A percentile compares a stretch with the other conserved stretches of the same genome.
These are phyloP conservation scores for Apeltes quadracus DNA, from an alignment of 2,113 vertebrate species.

Conservation along the genomic window DNA sequence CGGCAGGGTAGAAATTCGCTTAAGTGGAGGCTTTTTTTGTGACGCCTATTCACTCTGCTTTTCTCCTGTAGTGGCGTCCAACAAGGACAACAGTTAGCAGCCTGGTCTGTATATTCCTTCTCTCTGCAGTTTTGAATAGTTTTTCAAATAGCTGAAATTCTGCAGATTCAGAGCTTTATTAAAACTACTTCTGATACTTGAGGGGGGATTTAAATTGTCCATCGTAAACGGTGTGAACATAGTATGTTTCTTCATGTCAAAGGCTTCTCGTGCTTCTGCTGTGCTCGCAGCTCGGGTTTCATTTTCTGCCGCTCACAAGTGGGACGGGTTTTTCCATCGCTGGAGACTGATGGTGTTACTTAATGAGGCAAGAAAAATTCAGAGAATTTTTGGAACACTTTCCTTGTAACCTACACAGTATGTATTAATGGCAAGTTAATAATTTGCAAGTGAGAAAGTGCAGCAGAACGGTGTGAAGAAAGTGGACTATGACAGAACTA, in stretches of 20 bases:
- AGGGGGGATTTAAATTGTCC: background rate
- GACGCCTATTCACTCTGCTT: conserved; percentile 39
- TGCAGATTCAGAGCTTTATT: background rate
- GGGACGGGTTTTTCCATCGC: background rate
- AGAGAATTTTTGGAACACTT: background rate
- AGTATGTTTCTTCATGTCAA: background rate
- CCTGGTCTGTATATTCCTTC: conserved; percentile 17
- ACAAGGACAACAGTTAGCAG: conserved; percentile 26
- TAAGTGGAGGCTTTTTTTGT: conserved; percentile 28
- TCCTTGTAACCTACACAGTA: background rate
- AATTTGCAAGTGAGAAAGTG: background rate
- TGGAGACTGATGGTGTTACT: background rate
- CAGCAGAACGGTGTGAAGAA: background rate
- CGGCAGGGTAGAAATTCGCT: conserved; percentile 24
- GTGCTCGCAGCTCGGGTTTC: background rate
- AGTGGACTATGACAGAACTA: background rate
- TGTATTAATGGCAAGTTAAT: background rate
- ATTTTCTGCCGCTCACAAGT: background rate
- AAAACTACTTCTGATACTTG: background rate
- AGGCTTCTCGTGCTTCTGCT: background rate
- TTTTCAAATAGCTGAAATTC: conserved; percentile 4
- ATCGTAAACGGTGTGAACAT: background rate
- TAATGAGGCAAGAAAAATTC: background rate
- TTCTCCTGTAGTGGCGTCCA: conserved; percentile 16
- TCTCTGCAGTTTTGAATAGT: conserved; percentile 18